Conservation (phyloP, 2,888 invertebrate species). For the Pachycephus smyrnensis region DNA sequence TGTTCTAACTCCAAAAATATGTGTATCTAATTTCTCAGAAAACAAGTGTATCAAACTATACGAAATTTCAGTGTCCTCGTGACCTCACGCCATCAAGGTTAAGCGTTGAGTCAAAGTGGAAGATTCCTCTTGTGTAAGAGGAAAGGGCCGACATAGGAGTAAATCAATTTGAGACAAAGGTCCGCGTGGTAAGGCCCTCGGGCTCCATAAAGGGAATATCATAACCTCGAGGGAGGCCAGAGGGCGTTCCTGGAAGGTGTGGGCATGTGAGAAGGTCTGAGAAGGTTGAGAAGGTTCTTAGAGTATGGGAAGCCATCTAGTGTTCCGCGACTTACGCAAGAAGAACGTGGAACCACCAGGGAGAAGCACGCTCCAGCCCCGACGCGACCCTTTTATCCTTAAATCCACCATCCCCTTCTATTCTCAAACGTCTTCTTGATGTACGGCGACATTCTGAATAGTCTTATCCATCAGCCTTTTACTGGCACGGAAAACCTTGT, state of each 20-base stretch:
- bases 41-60: background rate
- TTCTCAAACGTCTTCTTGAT: constrained; percentile 36
- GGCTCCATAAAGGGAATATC: constrained; percentile 16
- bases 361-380: constrained; percentile 13
- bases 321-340: constrained; percentile 13
- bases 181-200: background rate
- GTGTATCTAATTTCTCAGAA: background rate
- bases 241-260: constrained; percentile 1
- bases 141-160: constrained; percentile 8
- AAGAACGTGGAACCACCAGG: constrained; percentile 6
- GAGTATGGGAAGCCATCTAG: constrained; percentile 17
- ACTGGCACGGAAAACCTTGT: constrained; percentile 40
- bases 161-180: constrained; percentile 28
- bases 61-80: background rate
- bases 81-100: background rate
- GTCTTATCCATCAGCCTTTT: constrained; percentile 49
- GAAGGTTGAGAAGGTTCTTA: constrained; percentile 1
- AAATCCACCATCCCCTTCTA: constrained; percentile 27
- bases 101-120: background rate
- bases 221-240: constrained; percentile 16
- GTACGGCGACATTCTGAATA: constrained; percentile 47
- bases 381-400: constrained; percentile 32
- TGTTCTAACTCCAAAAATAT: background rate
- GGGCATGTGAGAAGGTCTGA: background rate
- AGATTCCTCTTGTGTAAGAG: background rate